Evolutionary conservation across 2,888 invertebrate species (phyloP), one percentile per base, ranked within the genome.

Genomic region (Diaphora mendica): DNA sequence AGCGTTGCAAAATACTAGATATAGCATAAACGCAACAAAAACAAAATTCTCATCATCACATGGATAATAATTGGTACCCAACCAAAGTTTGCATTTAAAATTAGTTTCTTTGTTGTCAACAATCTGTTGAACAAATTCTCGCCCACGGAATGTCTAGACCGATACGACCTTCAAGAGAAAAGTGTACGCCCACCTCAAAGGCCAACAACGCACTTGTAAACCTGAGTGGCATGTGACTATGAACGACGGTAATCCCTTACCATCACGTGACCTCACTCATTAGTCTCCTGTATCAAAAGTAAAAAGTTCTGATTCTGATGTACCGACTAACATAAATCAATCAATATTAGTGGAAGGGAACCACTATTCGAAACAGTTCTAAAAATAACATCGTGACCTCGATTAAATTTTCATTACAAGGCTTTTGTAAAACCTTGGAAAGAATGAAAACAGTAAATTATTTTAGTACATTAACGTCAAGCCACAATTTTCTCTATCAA

Each of bases 381-480:
- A 30, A 30, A 30, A 68, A 68, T 68, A 26, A 33, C 20, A 48
- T n/a, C 23, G 15, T 30, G 30, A 30, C 30, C 30, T 62, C 7
- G 30, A 62, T 62, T 5, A 13, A 30, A 62, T 30, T 62, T 62
- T 62, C 62, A 62, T 62, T 62, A 5, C 62, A 62, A 62, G 62
- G 62, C 30, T 62, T 62, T 62, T 62, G 62, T 62, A 17, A 62
- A 62, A 62, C 62, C n/a, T 59, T 59, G 59, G 13, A 59, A 59
- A 3, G 4, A 26, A 59, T 15, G 26, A 59, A 59, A 59, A 59
- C 26, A 26, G 59, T 13, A 5, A 26, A 13, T 26, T 26, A 59
- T 59, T 59, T 59, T 59, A 2, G n/a, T 17, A 30, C 26, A 62
- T 30, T 15, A 15, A 26, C 15, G 17, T 62, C 62, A 62, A 26